Conservation (phyloP, 2,113 vertebrate genomes). For the Pterophyllum scalare region DNA sequence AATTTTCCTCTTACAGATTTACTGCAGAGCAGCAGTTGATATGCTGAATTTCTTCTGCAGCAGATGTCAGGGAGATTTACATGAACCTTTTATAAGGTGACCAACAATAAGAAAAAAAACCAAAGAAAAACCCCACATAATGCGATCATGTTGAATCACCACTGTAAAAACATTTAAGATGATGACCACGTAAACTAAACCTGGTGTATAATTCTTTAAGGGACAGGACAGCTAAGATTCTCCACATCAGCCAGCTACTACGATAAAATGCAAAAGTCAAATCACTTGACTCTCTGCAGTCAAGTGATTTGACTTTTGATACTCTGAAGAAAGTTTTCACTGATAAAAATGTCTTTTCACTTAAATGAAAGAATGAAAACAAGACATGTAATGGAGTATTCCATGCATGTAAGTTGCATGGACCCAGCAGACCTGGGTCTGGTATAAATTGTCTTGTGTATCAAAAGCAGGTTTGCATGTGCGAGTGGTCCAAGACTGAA, state of each 20-base stretch:
- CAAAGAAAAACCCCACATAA: background rate
- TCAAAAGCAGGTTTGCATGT: background rate
- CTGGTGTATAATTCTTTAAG: background rate
- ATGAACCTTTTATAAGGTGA: conserved; percentile 2
- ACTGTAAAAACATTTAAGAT: background rate
- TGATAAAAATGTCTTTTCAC: background rate
- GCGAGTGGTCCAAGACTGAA: background rate
- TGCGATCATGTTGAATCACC: background rate
- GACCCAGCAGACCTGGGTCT: background rate
- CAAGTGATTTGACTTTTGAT: too few relatives aligned
- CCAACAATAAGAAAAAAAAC: background rate
- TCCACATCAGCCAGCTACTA: background rate
- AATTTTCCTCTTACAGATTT: background rate
- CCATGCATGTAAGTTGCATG: background rate
- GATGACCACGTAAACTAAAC: background rate
- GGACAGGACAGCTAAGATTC: background rate
- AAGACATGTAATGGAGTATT: background rate
- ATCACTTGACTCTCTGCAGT: too few relatives aligned
- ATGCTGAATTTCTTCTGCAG: background rate
- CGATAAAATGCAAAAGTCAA: background rate
- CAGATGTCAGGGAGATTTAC: conserved; percentile 7
- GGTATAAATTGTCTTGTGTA: too few relatives aligned
- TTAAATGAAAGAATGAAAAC: background rate
- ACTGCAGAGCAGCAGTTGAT: background rate
- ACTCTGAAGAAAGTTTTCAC: background rate